phyloP scores from a whole-genome alignment of 35 echinoderm and acorn worm genomes.

The Heliocidaris erythrogramma region DNA sequence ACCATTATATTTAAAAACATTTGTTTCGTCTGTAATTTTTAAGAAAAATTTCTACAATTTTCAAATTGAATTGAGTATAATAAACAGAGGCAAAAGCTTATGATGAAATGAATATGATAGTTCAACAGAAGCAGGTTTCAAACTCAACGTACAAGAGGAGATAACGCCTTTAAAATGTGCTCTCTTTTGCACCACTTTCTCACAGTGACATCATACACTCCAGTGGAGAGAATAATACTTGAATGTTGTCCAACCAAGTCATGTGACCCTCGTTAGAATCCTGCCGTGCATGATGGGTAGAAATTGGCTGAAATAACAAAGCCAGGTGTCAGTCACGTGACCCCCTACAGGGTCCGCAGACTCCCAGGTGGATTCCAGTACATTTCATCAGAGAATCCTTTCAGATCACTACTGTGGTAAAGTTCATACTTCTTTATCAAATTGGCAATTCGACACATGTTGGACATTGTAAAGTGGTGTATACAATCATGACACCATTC shows the following conservation, averaged over 20 bases:
- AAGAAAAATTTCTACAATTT: too few relatives aligned
- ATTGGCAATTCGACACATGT: neutral
- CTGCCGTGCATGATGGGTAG: constrained; percentile 39
- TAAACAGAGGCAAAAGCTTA: too few relatives aligned
- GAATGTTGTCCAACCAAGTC: constrained; percentile 23
- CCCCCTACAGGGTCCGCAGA: constrained; percentile 24
- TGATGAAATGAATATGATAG: too few relatives aligned
- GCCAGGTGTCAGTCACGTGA: constrained; percentile 45
- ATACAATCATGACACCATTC: too few relatives aligned
- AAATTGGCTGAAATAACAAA: constrained; percentile 53
- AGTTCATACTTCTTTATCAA: neutral
- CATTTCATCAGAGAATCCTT: neutral
- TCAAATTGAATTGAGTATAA: too few relatives aligned
- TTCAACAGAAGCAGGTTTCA: too few relatives aligned
- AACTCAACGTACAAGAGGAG: neutral
- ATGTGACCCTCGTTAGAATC: constrained; percentile 34
- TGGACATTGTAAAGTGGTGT: too few relatives aligned
- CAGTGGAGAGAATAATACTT: neutral
- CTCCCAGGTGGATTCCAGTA: constrained; percentile 17
- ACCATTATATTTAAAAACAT: too few relatives aligned
- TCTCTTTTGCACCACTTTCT: neutral
- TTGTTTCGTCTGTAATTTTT: too few relatives aligned
- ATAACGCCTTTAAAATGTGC: neutral
- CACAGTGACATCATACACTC: neutral
- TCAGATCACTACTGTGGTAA: neutral